Base-by-base conservation (phyloP, 1,140 invertebrate species). In the Hycleus cichorii region DNA sequence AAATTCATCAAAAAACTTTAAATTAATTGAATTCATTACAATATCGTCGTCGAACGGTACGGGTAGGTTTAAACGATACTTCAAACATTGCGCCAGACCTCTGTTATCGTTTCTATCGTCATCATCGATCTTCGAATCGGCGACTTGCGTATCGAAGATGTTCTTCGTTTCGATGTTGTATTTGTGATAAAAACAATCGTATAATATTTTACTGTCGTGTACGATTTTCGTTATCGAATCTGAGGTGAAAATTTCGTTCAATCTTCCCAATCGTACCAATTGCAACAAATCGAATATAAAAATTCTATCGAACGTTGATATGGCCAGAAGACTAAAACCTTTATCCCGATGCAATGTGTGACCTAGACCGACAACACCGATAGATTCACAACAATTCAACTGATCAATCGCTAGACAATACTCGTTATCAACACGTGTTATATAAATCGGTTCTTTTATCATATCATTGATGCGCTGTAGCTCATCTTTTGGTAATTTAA, bases 181-280 rank as follows among this genome's bases (percentile, higher is more conserved):
- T 32, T 53, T 53, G 10, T 53, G 51, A 3, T 45, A 53, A 3
- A 53, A n/a, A 27, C 51, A 53, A 46, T 53, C 51, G 27, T 38
- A 45, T 10, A 53, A 45, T 2, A 45, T 32, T 12, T 7, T 27
- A 10, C 51, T 42, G 27, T 53, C n/a, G 26, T 53, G 51, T 10
- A 45, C 18, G 0, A 53, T 42, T 53, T 53, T 53, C 32, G n/a
- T 38, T 4, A 53, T 53, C 44, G 8, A 45, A 3, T n/a, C 18
- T 25, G 51, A 45, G 8, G 44, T 32, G 27, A 53, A 46, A 53
- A 53, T 45, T 1, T 53, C 42, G 10, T 40, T 11, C 5, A 53
- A 38, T 7, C 11, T 4, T 11, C n/a, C 11, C n/a, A 53, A 46
- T 6, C 45, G 9, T 11, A 24, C 51, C 26, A 53, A 53, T 38